Evolutionary conservation across 2,113 vertebrate genomes (phyloP).

Genomic region (Labeo rohita): DNA sequence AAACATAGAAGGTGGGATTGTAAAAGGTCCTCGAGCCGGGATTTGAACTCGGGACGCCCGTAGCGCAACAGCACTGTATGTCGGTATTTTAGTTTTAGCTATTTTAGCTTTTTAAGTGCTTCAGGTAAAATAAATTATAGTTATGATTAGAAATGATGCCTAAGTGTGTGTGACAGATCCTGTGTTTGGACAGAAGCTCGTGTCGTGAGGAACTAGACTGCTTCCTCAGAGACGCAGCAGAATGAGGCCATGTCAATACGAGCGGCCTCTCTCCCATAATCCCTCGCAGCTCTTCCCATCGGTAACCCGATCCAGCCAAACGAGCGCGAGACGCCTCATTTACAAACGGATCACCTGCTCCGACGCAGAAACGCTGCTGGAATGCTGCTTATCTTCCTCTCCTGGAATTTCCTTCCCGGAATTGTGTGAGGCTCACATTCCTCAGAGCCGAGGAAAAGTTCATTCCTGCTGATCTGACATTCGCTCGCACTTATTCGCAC

Average conservation of each 20-base stretch:
- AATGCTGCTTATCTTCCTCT: conserved; percentile 72
- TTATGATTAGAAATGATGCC: neutral
- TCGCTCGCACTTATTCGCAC: too few species aligned
- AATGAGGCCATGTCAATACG: conserved; percentile 47
- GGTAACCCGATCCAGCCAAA: neutral
- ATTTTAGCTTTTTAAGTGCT: too few species aligned
- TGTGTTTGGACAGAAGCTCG: neutral
- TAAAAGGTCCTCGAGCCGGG: too few species aligned
- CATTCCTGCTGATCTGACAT: conserved; percentile 38
- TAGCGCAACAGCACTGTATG: too few species aligned
- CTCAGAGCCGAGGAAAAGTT: conserved; percentile 50
- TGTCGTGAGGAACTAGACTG: conserved; percentile 12
- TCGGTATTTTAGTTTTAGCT: too few species aligned
- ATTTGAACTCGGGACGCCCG: too few species aligned
- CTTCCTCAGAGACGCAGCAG: conserved; percentile 30
- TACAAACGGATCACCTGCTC: conserved; percentile 71
- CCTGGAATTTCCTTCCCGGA: conserved; percentile 75
- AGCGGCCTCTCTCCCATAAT: conserved; percentile 25
- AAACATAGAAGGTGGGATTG: too few species aligned
- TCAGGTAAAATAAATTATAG: too few species aligned
- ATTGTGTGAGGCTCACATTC: conserved; percentile 70
- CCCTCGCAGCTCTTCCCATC: neutral
- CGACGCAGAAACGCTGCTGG: conserved; percentile 30
- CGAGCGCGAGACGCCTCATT: neutral
- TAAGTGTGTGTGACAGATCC: neutral